A percentile compares a stretch with the other conserved stretches of the same genome.
Conservation (phyloP, 2,113 vertebrate species). For the Ictalurus punctatus region DNA sequence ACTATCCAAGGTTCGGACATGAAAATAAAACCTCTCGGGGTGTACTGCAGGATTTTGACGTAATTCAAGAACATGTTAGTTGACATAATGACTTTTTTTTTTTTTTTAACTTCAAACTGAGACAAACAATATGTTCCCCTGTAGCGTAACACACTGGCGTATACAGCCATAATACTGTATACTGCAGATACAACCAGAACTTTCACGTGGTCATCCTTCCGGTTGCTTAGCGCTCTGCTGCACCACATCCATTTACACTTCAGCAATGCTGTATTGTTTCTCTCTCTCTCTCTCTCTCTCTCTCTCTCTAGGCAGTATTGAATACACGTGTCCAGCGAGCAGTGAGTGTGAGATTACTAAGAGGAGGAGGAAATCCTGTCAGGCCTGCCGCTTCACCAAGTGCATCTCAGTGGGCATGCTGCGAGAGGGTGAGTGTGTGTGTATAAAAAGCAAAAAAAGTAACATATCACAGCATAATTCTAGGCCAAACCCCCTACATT, state of each 20-base stretch:
- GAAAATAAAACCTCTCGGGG: background rate
- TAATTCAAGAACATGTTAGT: background rate
- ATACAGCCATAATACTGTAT: too few relatives aligned
- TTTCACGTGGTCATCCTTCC: too few relatives aligned
- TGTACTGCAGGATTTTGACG: background rate
- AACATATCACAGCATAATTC: background rate
- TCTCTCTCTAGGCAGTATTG: slow-evolving; percentile 69
- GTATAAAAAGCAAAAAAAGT: background rate
- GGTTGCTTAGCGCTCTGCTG: too few relatives aligned
- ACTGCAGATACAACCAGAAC: too few relatives aligned
- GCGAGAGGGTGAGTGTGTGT: slow-evolving; percentile 70
- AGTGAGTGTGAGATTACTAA: slow-evolving; percentile 78
- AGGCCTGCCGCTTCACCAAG: slow-evolving; percentile 75
- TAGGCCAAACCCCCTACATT: background rate
- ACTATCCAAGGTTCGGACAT: slow-evolving; percentile 72
- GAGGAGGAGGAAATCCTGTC: slow-evolving; percentile 75
- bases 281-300: slow-evolving; percentile 10
- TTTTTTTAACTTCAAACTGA: background rate
- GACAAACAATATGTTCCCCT: background rate
- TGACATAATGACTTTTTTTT: too few relatives aligned
- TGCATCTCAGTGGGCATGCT: slow-evolving; percentile 75
- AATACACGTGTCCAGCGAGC: slow-evolving; percentile 74
- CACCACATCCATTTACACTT: too few relatives aligned
- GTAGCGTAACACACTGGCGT: too few relatives aligned
- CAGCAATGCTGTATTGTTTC: background rate